Evolutionary conservation across 1,140 invertebrate species (phyloP).

Genomic region (Pinna nobilis): DNA sequence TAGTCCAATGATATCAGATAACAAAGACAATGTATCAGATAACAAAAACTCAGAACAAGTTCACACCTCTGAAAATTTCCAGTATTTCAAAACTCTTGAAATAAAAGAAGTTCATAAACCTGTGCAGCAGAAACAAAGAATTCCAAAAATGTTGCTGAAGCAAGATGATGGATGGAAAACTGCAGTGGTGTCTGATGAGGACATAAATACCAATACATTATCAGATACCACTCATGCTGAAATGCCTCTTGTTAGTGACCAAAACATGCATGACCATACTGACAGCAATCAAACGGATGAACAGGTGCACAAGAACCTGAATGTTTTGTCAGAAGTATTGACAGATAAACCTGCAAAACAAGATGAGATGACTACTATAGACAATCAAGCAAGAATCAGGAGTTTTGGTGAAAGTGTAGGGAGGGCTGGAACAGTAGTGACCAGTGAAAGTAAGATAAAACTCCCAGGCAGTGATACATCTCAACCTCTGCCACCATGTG

Average conservation of each 20-base stretch:
- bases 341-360: no score
- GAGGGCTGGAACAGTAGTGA: no score
- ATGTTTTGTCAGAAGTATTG: no score
- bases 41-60: not conserved
- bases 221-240: not conserved
- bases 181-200: slow-evolving; percentile 3
- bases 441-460: no score
- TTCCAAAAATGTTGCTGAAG: slow-evolving; percentile 11
- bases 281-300: slow-evolving; percentile 1
- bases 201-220: slow-evolving; percentile 4
- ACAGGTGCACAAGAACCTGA: slow-evolving; percentile 1
- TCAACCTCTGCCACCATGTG: no score
- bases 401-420: no score
- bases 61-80: not conserved
- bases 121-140: slow-evolving; percentile 1
- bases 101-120: slow-evolving; percentile 15
- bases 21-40: no score
- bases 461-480: no score
- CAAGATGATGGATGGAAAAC: not conserved
- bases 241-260: not conserved
- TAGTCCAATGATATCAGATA: no score
- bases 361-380: no score
- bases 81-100: slow-evolving; percentile 5
- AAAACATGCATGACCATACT: not conserved
- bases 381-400: no score